Evolutionary conservation across 2,797 vertebrate genomes (phyloP), one percentile per base, ranked within the genome.

Genomic region (Pteropus rufus): DNA sequence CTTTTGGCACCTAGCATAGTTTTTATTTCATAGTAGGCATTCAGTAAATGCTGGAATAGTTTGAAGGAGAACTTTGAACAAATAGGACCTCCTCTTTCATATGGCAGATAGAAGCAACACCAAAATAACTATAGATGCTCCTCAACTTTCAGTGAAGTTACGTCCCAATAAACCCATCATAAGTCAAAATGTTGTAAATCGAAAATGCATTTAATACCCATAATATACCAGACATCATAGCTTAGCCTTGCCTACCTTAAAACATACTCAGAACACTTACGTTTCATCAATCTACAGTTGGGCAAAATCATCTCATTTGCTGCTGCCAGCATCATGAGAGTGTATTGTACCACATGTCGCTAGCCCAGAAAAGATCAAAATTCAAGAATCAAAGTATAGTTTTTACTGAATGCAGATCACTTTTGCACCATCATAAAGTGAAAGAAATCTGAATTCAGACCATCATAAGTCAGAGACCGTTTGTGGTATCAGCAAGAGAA

Each of bases 61-160:
- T 72, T 65, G 62, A 72, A 96, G 67, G 34, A 90, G 82, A 82
- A 81, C 83, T 90, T 80, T 34, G 36, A 93, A 29, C n/a, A 56
- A 11, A 86, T 19, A 31, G 72, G 67, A 26, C 79, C 41, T 64
- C n/a, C 21, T 92, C 19, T 44, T 91, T 76, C 52, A 69, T 62
- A n/a, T 81, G 44, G 54, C 60, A 64, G 44, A 64, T 39, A 87
- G 77, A 94, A 81, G 44, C 64, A 79, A 49, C 89, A 26, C 62
- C 54, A 29, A 91, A 70, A 46, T 44, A 91, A 77, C 56, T 39
- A 10, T 26, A 52, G 0, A 52, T 76, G 46, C 31, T 34, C 31
- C 31, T 75, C 31, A 7, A 34, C 46, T 76, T 52, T 52, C 44
- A 34, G 10, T 52, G 10, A 31, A 18, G 46, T 52, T 52, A 52